Evolutionary conservation across 2,113 vertebrate species (phyloP).

Genomic region (Myiopsitta monachus): DNA sequence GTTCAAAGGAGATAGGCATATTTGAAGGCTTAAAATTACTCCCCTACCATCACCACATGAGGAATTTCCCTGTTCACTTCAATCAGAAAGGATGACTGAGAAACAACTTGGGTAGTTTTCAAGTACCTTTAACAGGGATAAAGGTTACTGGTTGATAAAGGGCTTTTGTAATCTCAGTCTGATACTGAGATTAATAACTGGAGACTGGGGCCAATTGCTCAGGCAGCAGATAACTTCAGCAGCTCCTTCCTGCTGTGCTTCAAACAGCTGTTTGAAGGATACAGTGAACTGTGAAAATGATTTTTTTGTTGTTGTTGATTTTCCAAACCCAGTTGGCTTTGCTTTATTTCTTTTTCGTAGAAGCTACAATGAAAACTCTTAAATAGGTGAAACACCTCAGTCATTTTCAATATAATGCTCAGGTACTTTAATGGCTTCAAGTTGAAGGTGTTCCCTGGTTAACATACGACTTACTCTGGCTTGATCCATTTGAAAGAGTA

Average conservation of each 20-base stretch:
- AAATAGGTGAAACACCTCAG: not conserved
- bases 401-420: not conserved
- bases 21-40: constrained; percentile 1
- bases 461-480: not conserved
- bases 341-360: not conserved
- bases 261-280: not conserved
- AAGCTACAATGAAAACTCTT: not conserved
- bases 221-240: not conserved
- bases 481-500: not conserved
- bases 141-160: not conserved
- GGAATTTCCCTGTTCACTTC: constrained; percentile 20
- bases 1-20: not conserved
- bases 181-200: not conserved
- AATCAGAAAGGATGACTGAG: not conserved
- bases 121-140: not conserved
- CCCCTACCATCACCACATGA: not conserved
- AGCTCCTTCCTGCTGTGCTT: not conserved
- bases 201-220: not conserved
- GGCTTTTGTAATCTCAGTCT: not conserved
- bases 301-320: too few relatives aligned
- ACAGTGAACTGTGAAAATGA: not conserved
- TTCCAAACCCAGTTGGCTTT: not conserved
- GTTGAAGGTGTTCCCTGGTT: not conserved
- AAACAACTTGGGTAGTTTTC: not conserved
- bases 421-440: not conserved